Evolutionary conservation across 2,888 invertebrate species (phyloP), one percentile per base, ranked within the genome.

Genomic region (Drosophila hamatofila): DNA sequence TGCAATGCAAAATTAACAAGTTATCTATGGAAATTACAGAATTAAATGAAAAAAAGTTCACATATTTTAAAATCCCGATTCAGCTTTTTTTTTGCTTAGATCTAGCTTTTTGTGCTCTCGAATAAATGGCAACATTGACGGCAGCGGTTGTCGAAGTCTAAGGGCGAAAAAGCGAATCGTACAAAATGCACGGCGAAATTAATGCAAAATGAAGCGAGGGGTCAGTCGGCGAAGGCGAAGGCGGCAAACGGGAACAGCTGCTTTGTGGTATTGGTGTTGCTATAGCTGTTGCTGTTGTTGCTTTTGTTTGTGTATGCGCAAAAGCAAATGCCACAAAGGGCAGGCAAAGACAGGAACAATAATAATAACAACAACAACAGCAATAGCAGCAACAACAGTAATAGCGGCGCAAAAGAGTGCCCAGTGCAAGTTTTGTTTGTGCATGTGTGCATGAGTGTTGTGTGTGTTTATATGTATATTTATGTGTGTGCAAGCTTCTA

Each of bases 161-260:
- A 66, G 51, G 57, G 54, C 64, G 44, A 46, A 42, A 46, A 42
- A 21, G 21, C 56, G 21, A 51, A 49, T 39, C 30, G 59, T 54
- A 60, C 39, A 39, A 71, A 75, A 67, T 75, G 72, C 71, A 78
- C 66, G 72, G 66, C 77, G 77, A 79, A 77, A 63, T 69, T 51
- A 62, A 67, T 69, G 70, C 66, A 68, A 77, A 70, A 63, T 59
- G 60, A 72, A 79, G 65, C 76, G 79, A 72, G 78, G 76, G 77
- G 46, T 70, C 77, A 70, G 63, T 59, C 60, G 70, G 57, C 21
- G 33, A 35, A 21, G 51, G 51, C 62, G 54, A 33, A 44, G 48
- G 44, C 65, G 64, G 55, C 63, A 63, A 75, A 72, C 68, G 76
- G 66, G 61, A 72, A 76, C 80, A 78, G 78, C 78, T 80, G 79